These are phyloP conservation scores for Chionodraco myersi DNA, from an alignment of 2,113 vertebrate species.

Conservation along the genomic window DNA sequence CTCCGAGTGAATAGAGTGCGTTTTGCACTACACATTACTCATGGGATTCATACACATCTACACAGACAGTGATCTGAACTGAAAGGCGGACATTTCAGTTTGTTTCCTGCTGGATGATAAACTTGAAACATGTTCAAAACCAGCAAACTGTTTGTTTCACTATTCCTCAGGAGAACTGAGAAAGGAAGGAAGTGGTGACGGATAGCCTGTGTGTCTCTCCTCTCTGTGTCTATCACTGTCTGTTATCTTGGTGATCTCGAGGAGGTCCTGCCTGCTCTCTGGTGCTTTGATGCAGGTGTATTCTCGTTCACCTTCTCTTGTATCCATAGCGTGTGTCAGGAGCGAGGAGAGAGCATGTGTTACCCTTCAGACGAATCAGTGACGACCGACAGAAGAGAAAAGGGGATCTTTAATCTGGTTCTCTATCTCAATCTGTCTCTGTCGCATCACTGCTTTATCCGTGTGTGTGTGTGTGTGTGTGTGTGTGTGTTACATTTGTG, in stretches of 20 bases:
- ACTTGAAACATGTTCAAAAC: neutral
- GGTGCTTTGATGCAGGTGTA: neutral
- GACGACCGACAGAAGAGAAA: slow-evolving; percentile 30
- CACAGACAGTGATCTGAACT: too few relatives aligned
- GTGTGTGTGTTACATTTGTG: neutral
- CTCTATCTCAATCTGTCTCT: neutral
- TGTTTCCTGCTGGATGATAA: neutral
- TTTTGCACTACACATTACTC: too few relatives aligned
- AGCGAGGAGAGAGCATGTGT: neutral
- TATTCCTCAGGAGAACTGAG: neutral
- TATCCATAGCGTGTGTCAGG: neutral
- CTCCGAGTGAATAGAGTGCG: too few relatives aligned
- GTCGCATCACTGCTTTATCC: neutral
- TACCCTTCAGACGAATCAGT: neutral
- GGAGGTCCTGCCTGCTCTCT: neutral
- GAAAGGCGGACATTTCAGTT: too few relatives aligned
- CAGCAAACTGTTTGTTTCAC: too few relatives aligned
- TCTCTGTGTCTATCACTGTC: neutral
- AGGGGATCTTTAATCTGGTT: slow-evolving; percentile 20
- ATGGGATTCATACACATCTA: too few relatives aligned
- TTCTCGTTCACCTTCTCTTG: slow-evolving; percentile 8
- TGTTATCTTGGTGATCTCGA: neutral
- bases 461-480: neutral
- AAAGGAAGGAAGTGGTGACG: neutral
- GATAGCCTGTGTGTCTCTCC: neutral